Evolutionary conservation across 2,113 vertebrate species (phyloP).

Genomic region (Pygoscelis antarcticus): DNA sequence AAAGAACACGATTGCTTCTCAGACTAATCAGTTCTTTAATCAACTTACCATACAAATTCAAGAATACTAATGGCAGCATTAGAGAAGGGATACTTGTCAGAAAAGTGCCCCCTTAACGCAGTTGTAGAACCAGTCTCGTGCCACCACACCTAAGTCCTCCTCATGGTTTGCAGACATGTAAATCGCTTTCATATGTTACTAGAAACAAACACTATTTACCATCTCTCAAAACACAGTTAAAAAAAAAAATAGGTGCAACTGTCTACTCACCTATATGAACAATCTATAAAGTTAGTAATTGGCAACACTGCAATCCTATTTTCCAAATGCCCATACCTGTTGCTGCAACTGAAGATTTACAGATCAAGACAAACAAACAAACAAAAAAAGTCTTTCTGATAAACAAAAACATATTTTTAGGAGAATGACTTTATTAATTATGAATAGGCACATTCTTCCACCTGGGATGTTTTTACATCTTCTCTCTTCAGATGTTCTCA

Average conservation of each 20-base stretch:
- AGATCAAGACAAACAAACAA: neutral
- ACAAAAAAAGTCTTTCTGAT: neutral
- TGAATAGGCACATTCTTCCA: neutral
- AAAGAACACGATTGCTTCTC: accelerated
- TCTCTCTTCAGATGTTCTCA: neutral
- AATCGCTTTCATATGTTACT: neutral
- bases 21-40: neutral
- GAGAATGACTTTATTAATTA: neutral
- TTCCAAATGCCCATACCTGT: neutral
- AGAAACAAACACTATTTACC: neutral
- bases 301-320: neutral
- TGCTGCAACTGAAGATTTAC: neutral
- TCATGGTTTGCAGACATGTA: neutral
- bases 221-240: neutral
- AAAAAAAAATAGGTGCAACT: neutral
- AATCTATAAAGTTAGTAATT: neutral
- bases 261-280: neutral
- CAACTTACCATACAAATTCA: neutral
- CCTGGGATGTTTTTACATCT: neutral
- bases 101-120: neutral
- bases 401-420: neutral
- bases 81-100: neutral
- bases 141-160: neutral
- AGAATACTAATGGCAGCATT: neutral
- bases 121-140: neutral